Percentiles rank a stretch among this genome's conserved stretches.
These are phyloP conservation scores for Sialia sialis DNA, from an alignment of 2,113 vertebrate species.

Conservation along the genomic window DNA sequence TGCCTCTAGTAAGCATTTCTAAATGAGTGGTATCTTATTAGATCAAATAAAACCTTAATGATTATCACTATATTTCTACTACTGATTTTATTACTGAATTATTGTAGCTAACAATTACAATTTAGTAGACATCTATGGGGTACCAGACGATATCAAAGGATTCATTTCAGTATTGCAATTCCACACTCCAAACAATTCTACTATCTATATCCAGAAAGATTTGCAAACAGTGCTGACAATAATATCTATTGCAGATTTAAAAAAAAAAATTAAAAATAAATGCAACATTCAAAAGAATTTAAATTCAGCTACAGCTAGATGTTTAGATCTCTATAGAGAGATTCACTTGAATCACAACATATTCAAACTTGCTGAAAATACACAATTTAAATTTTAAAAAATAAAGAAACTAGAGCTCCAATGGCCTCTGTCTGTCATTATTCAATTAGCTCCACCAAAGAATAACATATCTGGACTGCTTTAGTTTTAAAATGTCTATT, in stretches of 20 bases:
- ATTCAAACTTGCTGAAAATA: background rate
- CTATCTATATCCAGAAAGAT: background rate
- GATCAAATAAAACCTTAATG: constrained; percentile 11
- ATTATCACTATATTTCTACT: background rate
- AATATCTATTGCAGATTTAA: background rate
- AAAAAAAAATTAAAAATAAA: background rate
- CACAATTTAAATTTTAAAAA: background rate
- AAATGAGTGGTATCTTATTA: constrained; percentile 1
- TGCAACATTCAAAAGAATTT: background rate
- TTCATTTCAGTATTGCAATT: background rate
- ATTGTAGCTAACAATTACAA: background rate
- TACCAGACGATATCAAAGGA: background rate
- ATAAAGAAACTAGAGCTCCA: background rate
- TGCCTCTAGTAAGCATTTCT: background rate
- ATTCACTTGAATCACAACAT: background rate
- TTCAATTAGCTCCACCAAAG: background rate
- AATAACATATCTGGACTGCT: background rate
- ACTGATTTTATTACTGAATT: constrained; percentile 10
- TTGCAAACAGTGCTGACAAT: background rate
- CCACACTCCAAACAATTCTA: background rate
- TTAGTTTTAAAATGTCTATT: background rate
- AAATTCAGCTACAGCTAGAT: background rate
- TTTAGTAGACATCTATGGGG: background rate
- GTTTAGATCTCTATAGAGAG: background rate
- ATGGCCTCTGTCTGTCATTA: background rate